Evolutionary conservation across 2,797 vertebrate genomes (phyloP).

Genomic region (Notolepis coatsorum): DNA sequence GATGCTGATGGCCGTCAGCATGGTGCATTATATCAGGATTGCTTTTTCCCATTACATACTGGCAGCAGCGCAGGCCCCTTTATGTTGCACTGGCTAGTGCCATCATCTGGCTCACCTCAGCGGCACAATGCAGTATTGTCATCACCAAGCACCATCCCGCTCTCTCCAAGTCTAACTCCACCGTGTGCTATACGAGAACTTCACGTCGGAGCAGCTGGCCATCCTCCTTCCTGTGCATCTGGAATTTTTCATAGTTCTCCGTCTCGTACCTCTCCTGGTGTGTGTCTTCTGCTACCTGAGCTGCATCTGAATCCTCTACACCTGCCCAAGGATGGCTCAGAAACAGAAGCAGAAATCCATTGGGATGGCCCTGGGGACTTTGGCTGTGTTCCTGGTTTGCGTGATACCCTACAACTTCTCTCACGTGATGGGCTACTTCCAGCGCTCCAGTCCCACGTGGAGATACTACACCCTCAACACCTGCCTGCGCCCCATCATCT

Average conservation of each 20-base stretch:
- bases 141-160: conserved; percentile 41
- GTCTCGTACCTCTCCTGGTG: conserved; percentile 76
- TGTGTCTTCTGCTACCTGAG: conserved; percentile 80
- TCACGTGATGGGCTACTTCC: conserved; percentile 79
- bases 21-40: conserved; percentile 83
- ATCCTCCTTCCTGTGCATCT: conserved; percentile 76
- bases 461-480: conserved; percentile 82
- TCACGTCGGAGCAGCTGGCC: conserved; percentile 55
- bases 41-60: conserved; percentile 81
- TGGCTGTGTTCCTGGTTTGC: conserved; percentile 82
- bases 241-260: conserved; percentile 81
- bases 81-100: conserved; percentile 39
- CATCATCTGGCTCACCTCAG: conserved; percentile 63
- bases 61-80: conserved; percentile 51
- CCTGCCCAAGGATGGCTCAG: conserved; percentile 66
- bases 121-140: conserved; percentile 56
- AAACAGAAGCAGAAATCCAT: conserved; percentile 81
- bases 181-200: conserved; percentile 77
- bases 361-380: conserved; percentile 82
- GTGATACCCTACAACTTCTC: conserved; percentile 83
- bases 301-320: conserved; percentile 80
- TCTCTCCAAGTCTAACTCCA: conserved; percentile 6
- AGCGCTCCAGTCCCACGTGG: conserved; percentile 68
- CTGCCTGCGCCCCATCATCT: conserved; percentile 85
- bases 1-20: conserved; percentile 83